Evolutionary conservation across 2,888 invertebrate genomes (phyloP).

Genomic region (Diarsia mendica): DNA sequence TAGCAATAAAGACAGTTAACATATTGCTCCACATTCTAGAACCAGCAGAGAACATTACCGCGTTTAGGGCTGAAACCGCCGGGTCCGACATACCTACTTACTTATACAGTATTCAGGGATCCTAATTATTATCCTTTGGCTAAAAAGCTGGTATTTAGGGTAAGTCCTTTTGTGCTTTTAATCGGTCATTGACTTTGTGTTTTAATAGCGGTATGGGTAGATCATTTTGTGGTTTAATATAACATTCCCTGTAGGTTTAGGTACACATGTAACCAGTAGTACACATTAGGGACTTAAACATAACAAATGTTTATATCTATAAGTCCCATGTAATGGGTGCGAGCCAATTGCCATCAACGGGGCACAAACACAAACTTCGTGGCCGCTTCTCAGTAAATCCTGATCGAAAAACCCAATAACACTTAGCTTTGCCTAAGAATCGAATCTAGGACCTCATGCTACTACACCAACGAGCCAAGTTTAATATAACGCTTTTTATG

Average conservation of each 20-base stretch:
- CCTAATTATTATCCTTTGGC: conserved; percentile 41
- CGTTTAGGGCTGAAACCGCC: conserved; percentile 34
- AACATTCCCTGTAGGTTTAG: neutral
- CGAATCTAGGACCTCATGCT: no score
- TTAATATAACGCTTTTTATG: neutral
- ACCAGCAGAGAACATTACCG: conserved; percentile 35
- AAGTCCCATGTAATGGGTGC: neutral
- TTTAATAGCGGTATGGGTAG: conserved; percentile 7
- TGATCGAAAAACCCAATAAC: neutral
- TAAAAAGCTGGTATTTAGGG: conserved; percentile 30
- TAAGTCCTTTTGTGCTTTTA: conserved; percentile 15
- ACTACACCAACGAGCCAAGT: neutral
- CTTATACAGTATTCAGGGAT: conserved; percentile 42
- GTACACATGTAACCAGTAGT: neutral
- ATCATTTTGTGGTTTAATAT: neutral
- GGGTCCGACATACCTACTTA: conserved; percentile 20
- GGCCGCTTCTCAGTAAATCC: neutral
- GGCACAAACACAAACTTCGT: neutral
- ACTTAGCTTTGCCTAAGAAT: neutral
- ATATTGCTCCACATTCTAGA: conserved; percentile 40
- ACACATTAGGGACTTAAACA: neutral
- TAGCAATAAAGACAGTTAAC: conserved; percentile 49
- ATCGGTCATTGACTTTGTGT: conserved; percentile 20
- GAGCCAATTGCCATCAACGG: neutral
- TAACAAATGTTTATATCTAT: neutral